Base-by-base conservation (phyloP, 2,113 vertebrate genomes). In the Takifugu bimaculatus region DNA sequence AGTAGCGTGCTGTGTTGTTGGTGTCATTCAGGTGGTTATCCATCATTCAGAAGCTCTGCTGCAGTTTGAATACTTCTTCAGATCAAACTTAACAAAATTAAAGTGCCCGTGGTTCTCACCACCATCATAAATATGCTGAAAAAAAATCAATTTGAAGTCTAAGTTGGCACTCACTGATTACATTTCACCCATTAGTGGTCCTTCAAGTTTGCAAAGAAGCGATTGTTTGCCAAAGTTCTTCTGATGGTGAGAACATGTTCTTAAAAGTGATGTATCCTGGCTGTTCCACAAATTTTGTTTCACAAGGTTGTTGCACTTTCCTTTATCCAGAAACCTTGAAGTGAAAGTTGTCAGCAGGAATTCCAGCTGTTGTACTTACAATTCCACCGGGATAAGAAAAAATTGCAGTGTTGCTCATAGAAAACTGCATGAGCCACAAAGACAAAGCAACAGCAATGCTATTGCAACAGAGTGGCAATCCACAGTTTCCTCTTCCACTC, bases 371-470 rank as follows among this genome's bases (percentile, higher is more conserved):
- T 54, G 55, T 72, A 82, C 74, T 54, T 81, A 75, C 63, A 60
- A 54, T 72, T 58, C 27, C 14, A 1, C 77, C 79, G 63, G 67
- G 65, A 56, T 72, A 52, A 47, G 32, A 48, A 52, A 13, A 35
- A 48, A 54, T 59, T 45, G 59, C 28, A 5, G 49, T 65, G 60
- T 62, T 79, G 59, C 57, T 61, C 15, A 5, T 35, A 42, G 48
- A 76, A 55, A 67, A 54, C 50, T 74, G 56, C 42, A 60, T 62
- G 60, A 82, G 72, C 66, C 28, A 68, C 79, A 81, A 81, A 80
- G 81, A 77, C 83, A 66, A 85, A 83, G 75, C 70, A 88, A 69
- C 63, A 85, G 60, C 84, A 78, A 85, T 75, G 53, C 85, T 68
- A 70, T 72, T 75, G 73, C 75, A 81, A 70, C 84, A 82, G 78